Evolutionary conservation across 1,140 invertebrate species (phyloP).

Genomic region (Drosophila repletoides): DNA sequence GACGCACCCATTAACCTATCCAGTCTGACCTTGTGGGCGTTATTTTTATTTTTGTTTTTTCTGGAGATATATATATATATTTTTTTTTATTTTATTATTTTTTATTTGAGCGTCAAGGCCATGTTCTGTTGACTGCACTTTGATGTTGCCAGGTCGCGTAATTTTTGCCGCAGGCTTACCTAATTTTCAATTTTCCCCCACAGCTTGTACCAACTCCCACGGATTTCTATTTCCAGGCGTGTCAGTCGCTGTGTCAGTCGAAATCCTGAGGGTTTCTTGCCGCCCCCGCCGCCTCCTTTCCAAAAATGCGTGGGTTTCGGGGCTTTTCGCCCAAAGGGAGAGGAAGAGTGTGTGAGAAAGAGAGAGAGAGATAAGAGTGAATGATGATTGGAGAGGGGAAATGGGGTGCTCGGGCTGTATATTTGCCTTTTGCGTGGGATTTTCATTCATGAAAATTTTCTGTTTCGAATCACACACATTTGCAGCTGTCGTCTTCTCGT

Average conservation of each 20-base stretch:
- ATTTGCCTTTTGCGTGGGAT: conserved; percentile 66
- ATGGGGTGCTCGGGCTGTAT: conserved; percentile 11
- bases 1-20: conserved; percentile 27
- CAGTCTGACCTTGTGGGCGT: conserved; percentile 24
- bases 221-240: conserved; percentile 34
- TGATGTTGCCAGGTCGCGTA: conserved; percentile 44
- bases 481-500: conserved; percentile 27
- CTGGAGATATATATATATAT: no score
- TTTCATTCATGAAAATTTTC: conserved; percentile 82
- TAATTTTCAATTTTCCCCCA: conserved; percentile 49
- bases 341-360: background rate
- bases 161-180: conserved; percentile 39
- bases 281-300: background rate
- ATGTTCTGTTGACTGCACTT: conserved; percentile 30
- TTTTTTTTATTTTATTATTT: background rate
- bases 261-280: conserved; percentile 1
- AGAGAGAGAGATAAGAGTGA: background rate
- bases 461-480: conserved; percentile 49
- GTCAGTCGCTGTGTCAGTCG: conserved; percentile 5
- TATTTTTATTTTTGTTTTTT: background rate
- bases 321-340: no score
- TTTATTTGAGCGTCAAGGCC: conserved; percentile 19
- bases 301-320: conserved; percentile 25
- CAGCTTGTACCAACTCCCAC: conserved; percentile 33
- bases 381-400: background rate